Evolutionary conservation across 1,140 invertebrate genomes (phyloP), one percentile per base, ranked within the genome.

Genomic region (Himalopsyche phryganea): DNA sequence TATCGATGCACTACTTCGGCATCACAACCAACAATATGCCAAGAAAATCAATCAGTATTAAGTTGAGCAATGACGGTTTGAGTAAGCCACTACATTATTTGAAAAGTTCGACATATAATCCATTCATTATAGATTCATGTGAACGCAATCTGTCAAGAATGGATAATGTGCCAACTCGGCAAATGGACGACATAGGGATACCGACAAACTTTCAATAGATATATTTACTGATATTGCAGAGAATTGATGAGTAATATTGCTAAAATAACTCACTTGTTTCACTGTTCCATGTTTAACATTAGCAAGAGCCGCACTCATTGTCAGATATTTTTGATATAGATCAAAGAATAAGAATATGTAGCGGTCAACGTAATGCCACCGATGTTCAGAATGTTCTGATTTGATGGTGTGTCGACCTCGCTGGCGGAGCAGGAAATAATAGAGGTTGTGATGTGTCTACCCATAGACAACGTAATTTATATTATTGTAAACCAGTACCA

Each of bases 201-300:
- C 11, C 13, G 44, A 47, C 41, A 45, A 53, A 33, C 40, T 46
- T 55, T 20, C 13, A 19, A 47, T 28, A 6, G 1, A 36, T 36
- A 36, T 46, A 36, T 2, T 11, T 19, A 36, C 18, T 47, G 14
- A 9, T 1, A 9, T n/a, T 0, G 17, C 15, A 47, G 14, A 14
- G 9, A 38, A 46, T 13, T 23, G 5, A 28, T 7, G 7, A 7
- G 2, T 6, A 14, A 40, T n/a, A 36, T 6, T 47, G 20, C 15
- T 33, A 47, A 47, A n/a, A 20, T 10, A 47, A 36, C 13, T 36
- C 38, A 55, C 52, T 44, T 55, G 52, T 28, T 55, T 55, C n/a
- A 55, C 46, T 15, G 52, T 55, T 15, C 52, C 52, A n/a, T 44
- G 42, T 55, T 55, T 55, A 18, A 47, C 19, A 38, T 55, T 55